These are phyloP conservation scores for Cavia aperea DNA, from an alignment of 2,113 vertebrate genomes.

Conservation along the genomic window DNA sequence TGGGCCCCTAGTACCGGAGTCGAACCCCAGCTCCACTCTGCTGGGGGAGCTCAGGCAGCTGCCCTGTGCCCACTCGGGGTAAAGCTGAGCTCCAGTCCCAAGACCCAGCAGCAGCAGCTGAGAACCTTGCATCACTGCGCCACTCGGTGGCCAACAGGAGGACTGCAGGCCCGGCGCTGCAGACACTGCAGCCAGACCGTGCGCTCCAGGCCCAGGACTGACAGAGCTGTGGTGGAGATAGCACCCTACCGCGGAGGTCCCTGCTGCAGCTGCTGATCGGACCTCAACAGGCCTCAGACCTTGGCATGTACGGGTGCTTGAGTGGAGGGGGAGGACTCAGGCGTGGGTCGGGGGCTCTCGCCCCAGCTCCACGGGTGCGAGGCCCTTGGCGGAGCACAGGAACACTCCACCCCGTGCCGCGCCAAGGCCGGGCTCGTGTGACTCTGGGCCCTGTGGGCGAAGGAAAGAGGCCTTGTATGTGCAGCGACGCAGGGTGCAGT, in stretches of 20 bases:
- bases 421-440: not conserved
- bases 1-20: not conserved
- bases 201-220: not conserved
- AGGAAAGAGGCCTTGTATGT: too few species aligned
- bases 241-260: not conserved
- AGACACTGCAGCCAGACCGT: not conserved
- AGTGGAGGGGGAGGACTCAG: not conserved
- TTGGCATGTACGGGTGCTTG: not conserved
- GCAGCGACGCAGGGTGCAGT: not conserved
- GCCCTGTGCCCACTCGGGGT: not conserved
- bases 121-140: slow-evolving; percentile 62
- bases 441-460: not conserved
- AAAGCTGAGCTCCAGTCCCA: not conserved
- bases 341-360: not conserved
- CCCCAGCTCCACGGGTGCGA: not conserved
- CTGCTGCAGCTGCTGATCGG: not conserved
- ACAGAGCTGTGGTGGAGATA: not conserved
- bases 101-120: not conserved
- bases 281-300: not conserved
- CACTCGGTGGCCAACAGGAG: slow-evolving; percentile 67
- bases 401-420: too few species aligned
- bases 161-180: slow-evolving; percentile 42
- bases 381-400: too few species aligned
- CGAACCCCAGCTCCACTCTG: not conserved
- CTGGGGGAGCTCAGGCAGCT: not conserved